Evolutionary conservation across 1,140 invertebrate genomes (phyloP).

Genomic region (Limonius californicus): DNA sequence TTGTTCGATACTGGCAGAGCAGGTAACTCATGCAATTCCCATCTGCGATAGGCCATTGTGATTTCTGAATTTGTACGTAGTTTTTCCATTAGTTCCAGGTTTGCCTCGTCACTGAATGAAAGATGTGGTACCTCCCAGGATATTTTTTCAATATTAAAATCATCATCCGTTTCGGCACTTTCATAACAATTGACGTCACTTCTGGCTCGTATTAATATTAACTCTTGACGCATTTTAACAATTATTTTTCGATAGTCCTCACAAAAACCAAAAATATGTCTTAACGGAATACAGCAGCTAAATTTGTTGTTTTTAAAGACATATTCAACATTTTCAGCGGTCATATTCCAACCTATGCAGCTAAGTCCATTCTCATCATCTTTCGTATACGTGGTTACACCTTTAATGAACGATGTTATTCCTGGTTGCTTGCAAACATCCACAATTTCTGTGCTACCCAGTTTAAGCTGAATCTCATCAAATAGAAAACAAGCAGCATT

Average conservation of each 20-base stretch:
- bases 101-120: too few relatives aligned
- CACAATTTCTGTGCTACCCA: not conserved
- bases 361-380: not conserved
- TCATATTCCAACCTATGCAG: not conserved
- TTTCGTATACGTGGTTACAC: not conserved
- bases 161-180: too few relatives aligned
- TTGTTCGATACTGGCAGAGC: too few relatives aligned
- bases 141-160: too few relatives aligned
- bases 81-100: too few relatives aligned
- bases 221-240: conserved; percentile 14
- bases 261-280: not conserved
- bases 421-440: not conserved
- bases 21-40: too few relatives aligned
- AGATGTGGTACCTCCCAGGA: too few relatives aligned
- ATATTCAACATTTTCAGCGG: not conserved
- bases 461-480: not conserved
- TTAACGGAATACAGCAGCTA: not conserved
- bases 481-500: not conserved
- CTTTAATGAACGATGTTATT: not conserved
- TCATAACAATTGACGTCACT: conserved; percentile 11
- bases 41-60: too few relatives aligned
- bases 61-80: too few relatives aligned
- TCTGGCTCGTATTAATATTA: conserved; percentile 7
- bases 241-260: conserved; percentile 2
- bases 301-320: not conserved